A percentile compares a stretch with the other conserved stretches of the same genome.
Conservation (phyloP, 2,797 vertebrate genomes). For the Chelmon rostratus region DNA sequence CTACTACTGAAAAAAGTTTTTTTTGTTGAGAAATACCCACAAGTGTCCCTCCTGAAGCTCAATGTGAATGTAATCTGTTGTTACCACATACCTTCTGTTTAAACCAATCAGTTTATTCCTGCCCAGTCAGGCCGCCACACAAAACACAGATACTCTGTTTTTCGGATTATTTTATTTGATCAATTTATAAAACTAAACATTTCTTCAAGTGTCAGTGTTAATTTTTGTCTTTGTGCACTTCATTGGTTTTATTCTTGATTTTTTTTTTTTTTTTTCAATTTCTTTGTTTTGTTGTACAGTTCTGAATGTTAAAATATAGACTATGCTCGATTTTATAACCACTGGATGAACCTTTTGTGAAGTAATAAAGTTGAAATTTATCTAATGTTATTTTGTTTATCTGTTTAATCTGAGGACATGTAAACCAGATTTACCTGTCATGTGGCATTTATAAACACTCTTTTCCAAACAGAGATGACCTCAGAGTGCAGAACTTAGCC, state of each 20-base stretch:
- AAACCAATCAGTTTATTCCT: not conserved
- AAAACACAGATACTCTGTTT: conserved; percentile 13
- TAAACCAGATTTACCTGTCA: not conserved
- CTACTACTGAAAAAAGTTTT: conserved; percentile 33
- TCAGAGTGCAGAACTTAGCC: not conserved
- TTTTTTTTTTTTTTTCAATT: not conserved
- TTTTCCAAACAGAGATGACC: not conserved
- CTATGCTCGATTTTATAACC: conserved; percentile 74
- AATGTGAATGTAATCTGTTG: conserved; percentile 48
- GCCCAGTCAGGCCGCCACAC: not conserved
- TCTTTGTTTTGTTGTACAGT: conserved; percentile 54
- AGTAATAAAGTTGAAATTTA: conserved; percentile 81
- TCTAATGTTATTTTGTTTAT: conserved; percentile 45
- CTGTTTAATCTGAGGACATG: not conserved
- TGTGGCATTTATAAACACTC: not conserved
- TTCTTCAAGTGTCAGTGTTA: conserved; percentile 38
- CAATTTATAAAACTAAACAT: conserved; percentile 21
- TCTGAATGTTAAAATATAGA: conserved; percentile 57
- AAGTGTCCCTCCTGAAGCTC: conserved; percentile 36
- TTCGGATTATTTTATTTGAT: conserved; percentile 14
- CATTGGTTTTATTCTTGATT: conserved; percentile 25
- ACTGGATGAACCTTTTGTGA: conserved; percentile 74
- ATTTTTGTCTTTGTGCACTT: conserved; percentile 26
- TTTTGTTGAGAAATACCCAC: conserved; percentile 9
- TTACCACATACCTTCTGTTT: not conserved